phyloP scores from a whole-genome alignment of 2,888 invertebrate genomes.

The Netelia virgata region DNA sequence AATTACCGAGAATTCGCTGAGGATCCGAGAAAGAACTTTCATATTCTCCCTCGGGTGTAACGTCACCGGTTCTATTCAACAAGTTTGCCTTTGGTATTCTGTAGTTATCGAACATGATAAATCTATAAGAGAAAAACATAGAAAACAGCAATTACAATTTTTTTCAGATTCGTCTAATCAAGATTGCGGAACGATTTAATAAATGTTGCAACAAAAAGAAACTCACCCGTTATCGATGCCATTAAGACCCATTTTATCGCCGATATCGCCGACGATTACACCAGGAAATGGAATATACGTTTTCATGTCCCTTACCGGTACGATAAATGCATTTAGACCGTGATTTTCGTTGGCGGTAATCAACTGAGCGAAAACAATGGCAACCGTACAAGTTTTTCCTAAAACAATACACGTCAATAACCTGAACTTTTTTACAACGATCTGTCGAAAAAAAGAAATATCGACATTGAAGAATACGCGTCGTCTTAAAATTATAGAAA shows the following conservation, averaged over 20 bases:
- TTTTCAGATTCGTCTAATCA: background rate
- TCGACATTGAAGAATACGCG: background rate
- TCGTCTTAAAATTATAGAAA: background rate
- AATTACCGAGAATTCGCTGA: conserved; percentile 90
- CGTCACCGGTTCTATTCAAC: conserved; percentile 95
- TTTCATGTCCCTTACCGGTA: conserved; percentile 92
- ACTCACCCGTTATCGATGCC: conserved; percentile 96
- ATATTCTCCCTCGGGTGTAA: conserved; percentile 94
- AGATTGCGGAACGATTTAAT: background rate
- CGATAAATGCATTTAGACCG: conserved; percentile 95
- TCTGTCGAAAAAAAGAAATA: no score
- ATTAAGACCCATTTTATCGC: conserved; percentile 95
- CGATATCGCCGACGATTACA: conserved; percentile 95
- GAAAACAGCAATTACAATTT: conserved; percentile 20
- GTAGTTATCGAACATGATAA: conserved; percentile 94
- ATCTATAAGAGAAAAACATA: conserved; percentile 86
- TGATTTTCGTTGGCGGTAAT: conserved; percentile 91
- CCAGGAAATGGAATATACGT: conserved; percentile 93
- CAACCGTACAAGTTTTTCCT: conserved; percentile 94
- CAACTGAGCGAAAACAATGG: conserved; percentile 95
- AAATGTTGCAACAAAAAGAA: background rate
- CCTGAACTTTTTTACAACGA: no score
- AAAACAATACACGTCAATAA: conserved; percentile 66
- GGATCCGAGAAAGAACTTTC: conserved; percentile 96
- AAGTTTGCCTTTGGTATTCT: conserved; percentile 94